Evolutionary conservation across 2,888 invertebrate genomes (phyloP).

Genomic region (Pammene fasciana): DNA sequence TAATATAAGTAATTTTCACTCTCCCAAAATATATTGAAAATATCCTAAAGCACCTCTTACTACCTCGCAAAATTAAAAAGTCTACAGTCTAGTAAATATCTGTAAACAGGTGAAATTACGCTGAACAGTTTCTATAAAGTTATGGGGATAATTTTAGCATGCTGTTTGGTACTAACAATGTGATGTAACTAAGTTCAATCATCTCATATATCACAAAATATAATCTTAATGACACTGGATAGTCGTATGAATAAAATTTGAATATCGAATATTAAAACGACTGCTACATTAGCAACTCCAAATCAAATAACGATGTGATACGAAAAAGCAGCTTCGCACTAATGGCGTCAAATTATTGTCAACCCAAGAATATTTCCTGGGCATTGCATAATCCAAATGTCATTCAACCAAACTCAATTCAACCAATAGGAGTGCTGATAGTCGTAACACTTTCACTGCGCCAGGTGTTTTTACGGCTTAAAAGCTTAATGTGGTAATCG

Average conservation of each 20-base stretch:
- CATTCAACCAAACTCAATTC: slow-evolving; percentile 20
- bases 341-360: slow-evolving; percentile 53
- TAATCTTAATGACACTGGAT: too few species aligned
- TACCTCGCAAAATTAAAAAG: too few species aligned
- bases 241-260: too few species aligned
- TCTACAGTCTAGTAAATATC: too few species aligned
- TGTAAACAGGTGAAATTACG: too few species aligned
- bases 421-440: slow-evolving; percentile 30
- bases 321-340: slow-evolving; percentile 21
- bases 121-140: too few species aligned
- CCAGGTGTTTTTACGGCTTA: slow-evolving; percentile 39
- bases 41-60: too few species aligned
- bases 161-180: too few species aligned
- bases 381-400: slow-evolving; percentile 30
- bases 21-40: too few species aligned
- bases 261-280: not conserved
- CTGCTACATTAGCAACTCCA: not conserved
- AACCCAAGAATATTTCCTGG: slow-evolving; percentile 33
- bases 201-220: not conserved
- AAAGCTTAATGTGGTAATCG: slow-evolving; percentile 38
- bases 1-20: too few species aligned
- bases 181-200: too few species aligned
- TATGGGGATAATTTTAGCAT: too few species aligned
- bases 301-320: not conserved
- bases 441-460: slow-evolving; percentile 50